phyloP scores from a whole-genome alignment of 2,113 vertebrate species.

The Rhynchomys soricoides region DNA sequence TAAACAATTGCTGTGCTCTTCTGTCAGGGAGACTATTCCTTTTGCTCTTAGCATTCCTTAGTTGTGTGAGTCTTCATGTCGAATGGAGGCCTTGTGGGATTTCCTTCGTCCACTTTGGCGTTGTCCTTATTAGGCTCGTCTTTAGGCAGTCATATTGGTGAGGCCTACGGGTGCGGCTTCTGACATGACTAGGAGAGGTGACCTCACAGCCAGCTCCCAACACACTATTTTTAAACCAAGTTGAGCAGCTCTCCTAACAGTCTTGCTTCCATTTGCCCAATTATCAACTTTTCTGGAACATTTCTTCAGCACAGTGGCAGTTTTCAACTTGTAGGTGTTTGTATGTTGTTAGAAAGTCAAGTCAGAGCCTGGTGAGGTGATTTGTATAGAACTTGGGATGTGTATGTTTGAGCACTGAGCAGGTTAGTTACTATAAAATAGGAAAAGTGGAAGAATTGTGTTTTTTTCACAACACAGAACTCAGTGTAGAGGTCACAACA shows the following conservation, averaged over 20 bases:
- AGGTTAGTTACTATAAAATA: background rate
- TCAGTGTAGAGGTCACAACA: background rate
- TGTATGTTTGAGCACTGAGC: slow-evolving; percentile 17
- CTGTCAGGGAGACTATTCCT: background rate
- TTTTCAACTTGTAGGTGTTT: slow-evolving; percentile 21
- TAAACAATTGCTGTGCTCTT: background rate
- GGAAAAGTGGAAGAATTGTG: background rate
- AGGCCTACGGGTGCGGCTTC: background rate
- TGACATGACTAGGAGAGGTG: background rate
- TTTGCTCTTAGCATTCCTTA: background rate
- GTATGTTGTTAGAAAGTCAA: slow-evolving; percentile 26
- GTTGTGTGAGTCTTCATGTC: too few relatives aligned
- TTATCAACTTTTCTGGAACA: slow-evolving; percentile 14
- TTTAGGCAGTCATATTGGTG: background rate
- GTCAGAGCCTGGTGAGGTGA: background rate
- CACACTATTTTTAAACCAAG: background rate
- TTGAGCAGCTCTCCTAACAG: background rate
- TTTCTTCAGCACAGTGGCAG: background rate
- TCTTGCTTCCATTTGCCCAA: background rate
- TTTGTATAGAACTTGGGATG: slow-evolving; percentile 43
- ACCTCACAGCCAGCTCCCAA: background rate
- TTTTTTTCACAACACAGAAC: slow-evolving; percentile 24
- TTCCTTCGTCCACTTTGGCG: background rate
- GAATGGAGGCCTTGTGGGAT: background rate
- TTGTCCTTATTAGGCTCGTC: background rate